A percentile compares a stretch with the other conserved stretches of the same genome.
Evolutionary conservation across 1,140 invertebrate genomes (phyloP).

Genomic region (Cydia pomonella): DNA sequence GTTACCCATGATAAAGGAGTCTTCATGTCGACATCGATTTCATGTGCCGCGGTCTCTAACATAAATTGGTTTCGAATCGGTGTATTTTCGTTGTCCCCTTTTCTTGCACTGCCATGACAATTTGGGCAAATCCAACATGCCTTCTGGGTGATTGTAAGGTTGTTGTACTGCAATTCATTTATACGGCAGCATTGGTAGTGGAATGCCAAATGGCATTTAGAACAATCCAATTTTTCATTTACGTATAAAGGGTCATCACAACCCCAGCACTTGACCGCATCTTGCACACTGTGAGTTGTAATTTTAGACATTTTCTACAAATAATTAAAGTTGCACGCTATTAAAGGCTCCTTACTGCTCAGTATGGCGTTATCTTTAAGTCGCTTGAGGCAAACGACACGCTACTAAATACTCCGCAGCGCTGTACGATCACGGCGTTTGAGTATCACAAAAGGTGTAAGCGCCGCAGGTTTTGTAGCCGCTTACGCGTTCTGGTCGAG

Average conservation of each 20-base stretch:
- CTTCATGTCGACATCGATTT: not conserved
- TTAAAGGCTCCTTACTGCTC: not conserved
- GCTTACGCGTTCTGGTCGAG: not conserved
- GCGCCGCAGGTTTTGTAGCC: not conserved
- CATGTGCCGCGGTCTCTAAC: not conserved
- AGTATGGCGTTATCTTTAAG: not conserved
- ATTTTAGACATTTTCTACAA: not conserved
- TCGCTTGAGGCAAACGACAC: not conserved
- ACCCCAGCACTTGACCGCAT: not conserved
- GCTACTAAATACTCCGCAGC: not conserved
- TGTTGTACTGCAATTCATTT: not conserved
- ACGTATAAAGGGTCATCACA: not conserved
- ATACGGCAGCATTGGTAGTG: not conserved
- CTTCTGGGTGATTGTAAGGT: not conserved
- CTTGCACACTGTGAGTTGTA: not conserved
- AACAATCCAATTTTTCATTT: not conserved
- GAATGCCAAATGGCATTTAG: conserved; percentile 9
- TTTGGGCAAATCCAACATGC: conserved; percentile 12
- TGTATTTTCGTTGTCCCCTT: not conserved
- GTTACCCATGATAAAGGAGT: not conserved
- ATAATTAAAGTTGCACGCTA: not conserved
- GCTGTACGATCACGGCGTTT: not conserved
- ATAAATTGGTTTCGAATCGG: not conserved
- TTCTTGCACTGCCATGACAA: not conserved
- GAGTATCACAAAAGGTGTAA: not conserved